Evolutionary conservation across 2,113 vertebrate species (phyloP).

Genomic region (mouse (Mus musculus)): GRCm39 chrX:11358501-11359000

Average conservation of each 20-base stretch:
- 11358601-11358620: constrained; percentile 74
- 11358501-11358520: constrained; percentile 79
- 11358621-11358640: constrained; percentile 67
- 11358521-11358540: constrained; percentile 79
- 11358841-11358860: neutral
- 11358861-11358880: neutral
- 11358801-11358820: neutral
- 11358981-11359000: neutral
- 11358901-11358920: neutral
- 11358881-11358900: neutral
- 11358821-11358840: neutral
- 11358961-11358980: neutral
- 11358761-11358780: neutral
- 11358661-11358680: constrained; percentile 56
- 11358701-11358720: neutral
- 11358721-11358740: constrained; percentile 58
- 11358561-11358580: constrained; percentile 78
- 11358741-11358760: constrained; percentile 30
- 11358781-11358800: neutral
- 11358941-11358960: neutral
- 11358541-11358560: constrained; percentile 76
- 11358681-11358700: constrained; percentile 1
- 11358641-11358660: constrained; percentile 75
- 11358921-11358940: neutral
- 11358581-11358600: constrained; percentile 49